Evolutionary conservation across 2,797 vertebrate genomes (phyloP), one percentile per base, ranked within the genome.

Genomic region (Crypturellus tataupa): DNA sequence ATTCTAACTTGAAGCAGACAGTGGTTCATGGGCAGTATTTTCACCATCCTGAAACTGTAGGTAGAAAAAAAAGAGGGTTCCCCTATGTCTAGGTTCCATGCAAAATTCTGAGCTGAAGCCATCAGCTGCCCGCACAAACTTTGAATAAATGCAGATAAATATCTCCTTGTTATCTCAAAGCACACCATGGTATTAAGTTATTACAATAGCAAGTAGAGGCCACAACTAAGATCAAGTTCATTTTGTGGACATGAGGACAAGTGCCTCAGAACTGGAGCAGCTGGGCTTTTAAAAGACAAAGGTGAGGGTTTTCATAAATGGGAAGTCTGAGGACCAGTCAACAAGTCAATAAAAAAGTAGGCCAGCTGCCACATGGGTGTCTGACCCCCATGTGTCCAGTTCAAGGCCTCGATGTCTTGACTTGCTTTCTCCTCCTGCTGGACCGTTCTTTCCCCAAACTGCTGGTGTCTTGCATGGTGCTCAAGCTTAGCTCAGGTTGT

Each of bases 351-450:
- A 25, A 25, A 25, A 44, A 44, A 44, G 18, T 18, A 44, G 42
- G 49, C 40, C 67, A 1, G 1, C 1, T 65, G n/a, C 76, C 42
- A 20, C 33, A 9, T 2, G 46, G 44, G 2, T n/a, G 3, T 12
- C 33, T n/a, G 69, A 20, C 29, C 20, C 46, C 55, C 35, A 10
- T 42, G 19, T 1, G 9, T 87, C 24, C 35, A 42, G 9, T 62
- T 65, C 24, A 71, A 87, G 76, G 19, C 49, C 65, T 68, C 39
- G 40, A 67, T 17, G 23, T 44, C 8, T 3, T 5, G 20, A 23
- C 60, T 89, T 86, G 24, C 63, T 89, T 82, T 90, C 51, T 73
- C 71, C 24, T 92, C 37, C 56, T 72, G 39, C 40, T 65, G 46
- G 16, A 33, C 56, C 84, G 11, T 64, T 91, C 29, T 56, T 82